Evolutionary conservation across 2,113 vertebrate species (phyloP).

Genomic region (Corydoras maculifer): DNA sequence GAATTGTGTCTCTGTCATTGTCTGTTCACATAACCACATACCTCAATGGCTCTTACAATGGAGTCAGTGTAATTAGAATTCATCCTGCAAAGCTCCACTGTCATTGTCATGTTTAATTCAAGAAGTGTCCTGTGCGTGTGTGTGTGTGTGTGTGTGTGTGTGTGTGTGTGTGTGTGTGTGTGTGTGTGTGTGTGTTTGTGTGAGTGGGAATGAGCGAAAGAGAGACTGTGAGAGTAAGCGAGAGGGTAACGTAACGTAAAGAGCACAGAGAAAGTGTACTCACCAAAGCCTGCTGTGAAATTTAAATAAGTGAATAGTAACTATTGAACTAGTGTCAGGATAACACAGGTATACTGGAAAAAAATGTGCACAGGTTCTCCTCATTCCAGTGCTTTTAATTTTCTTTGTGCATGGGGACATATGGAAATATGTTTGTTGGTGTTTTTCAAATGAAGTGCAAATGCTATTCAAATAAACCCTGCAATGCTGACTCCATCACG

Average conservation of each 20-base stretch:
- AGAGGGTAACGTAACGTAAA: neutral
- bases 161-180: neutral
- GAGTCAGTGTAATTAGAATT: constrained; percentile 66
- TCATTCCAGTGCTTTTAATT: neutral
- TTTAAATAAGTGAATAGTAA: too few relatives aligned
- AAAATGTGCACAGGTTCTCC: neutral
- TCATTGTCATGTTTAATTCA: constrained; percentile 70
- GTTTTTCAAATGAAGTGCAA: constrained; percentile 43
- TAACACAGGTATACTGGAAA: neutral
- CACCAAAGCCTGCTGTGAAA: too few relatives aligned
- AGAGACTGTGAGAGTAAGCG: neutral
- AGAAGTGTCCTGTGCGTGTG: constrained; percentile 26
- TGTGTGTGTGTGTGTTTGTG: constrained; percentile 6
- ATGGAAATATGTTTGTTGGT: constrained; percentile 31
- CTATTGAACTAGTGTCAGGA: too few relatives aligned
- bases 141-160: constrained; percentile 8
- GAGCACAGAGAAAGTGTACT: too few relatives aligned
- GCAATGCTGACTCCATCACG: neutral
- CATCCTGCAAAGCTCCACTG: constrained; percentile 57
- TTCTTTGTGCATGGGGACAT: neutral
- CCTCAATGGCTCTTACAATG: constrained; percentile 41
- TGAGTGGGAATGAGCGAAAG: neutral
- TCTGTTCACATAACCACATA: constrained; percentile 21
- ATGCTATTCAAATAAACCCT: constrained; percentile 50
- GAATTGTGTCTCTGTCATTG: constrained; percentile 7